Evolutionary conservation across 2,888 invertebrate genomes (phyloP).

Genomic region (Aleiodes leptofemur): DNA sequence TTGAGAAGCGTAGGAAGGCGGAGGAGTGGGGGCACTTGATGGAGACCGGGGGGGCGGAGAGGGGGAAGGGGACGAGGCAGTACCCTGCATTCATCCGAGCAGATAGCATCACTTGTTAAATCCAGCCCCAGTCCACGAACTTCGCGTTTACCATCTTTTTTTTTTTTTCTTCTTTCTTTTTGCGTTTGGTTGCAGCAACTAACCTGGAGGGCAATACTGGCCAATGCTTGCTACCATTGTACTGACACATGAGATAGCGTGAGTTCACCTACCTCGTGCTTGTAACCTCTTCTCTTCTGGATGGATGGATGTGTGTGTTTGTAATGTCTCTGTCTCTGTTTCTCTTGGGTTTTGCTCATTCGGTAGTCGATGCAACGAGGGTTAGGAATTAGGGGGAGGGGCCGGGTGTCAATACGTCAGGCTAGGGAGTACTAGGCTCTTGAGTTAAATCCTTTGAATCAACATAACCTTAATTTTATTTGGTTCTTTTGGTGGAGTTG

Average conservation of each 20-base stretch:
- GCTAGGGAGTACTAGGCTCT: too few relatives aligned
- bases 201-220: slow-evolving; percentile 58
- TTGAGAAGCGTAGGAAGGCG: slow-evolving; percentile 36
- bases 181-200: slow-evolving; percentile 50
- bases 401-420: too few relatives aligned
- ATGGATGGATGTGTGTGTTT: background rate
- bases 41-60: too few relatives aligned
- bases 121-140: slow-evolving; percentile 61
- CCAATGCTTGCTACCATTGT: slow-evolving; percentile 63
- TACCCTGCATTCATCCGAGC: slow-evolving; percentile 69
- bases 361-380: too few relatives aligned
- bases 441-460: too few relatives aligned
- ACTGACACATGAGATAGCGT: slow-evolving; percentile 68
- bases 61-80: slow-evolving; percentile 47
- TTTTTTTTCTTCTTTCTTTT: too few relatives aligned
- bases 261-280: slow-evolving; percentile 52
- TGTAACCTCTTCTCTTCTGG: background rate
- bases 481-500: too few relatives aligned
- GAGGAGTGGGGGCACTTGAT: slow-evolving; percentile 55
- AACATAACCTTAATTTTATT: too few relatives aligned
- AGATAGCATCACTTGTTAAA: slow-evolving; percentile 75
- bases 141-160: slow-evolving; percentile 47
- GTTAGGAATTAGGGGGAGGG: too few relatives aligned
- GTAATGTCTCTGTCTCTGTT: too few relatives aligned
- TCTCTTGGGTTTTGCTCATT: too few relatives aligned